These are phyloP conservation scores for Ferrisia virgata DNA, from an alignment of 2,888 invertebrate genomes.

Conservation along the genomic window DNA sequence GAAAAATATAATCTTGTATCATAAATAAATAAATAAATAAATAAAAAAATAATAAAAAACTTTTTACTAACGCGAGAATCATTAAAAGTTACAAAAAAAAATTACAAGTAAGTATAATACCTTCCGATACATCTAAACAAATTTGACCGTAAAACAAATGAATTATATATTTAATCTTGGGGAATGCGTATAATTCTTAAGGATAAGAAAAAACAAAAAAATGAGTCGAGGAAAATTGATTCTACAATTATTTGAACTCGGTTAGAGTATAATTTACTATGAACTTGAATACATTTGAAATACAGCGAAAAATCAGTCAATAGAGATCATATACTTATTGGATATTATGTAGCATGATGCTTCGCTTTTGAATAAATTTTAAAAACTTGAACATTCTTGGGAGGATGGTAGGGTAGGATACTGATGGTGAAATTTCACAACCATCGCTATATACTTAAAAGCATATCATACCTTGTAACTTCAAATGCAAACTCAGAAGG, in stretches of 20 bases:
- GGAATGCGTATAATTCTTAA: neutral
- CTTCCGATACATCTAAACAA: neutral
- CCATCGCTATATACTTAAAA: neutral
- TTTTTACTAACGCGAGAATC: neutral
- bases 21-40: neutral
- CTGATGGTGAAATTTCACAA: neutral
- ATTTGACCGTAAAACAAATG: neutral
- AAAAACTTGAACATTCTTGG: neutral
- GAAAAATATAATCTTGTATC: neutral
- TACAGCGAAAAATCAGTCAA: slow-evolving; percentile 30
- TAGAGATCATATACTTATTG: slow-evolving; percentile 28
- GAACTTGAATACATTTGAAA: neutral
- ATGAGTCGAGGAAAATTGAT: neutral
- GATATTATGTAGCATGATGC: neutral
- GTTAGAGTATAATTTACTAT: neutral
- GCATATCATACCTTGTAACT: neutral
- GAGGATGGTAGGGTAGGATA: neutral
- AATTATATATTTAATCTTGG: neutral
- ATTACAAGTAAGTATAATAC: neutral
- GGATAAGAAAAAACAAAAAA: neutral
- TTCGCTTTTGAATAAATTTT: neutral
- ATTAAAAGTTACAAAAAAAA: neutral
- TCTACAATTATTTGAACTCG: neutral
- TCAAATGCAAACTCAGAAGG: neutral
- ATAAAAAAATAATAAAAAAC: neutral